Base-by-base conservation (phyloP, 2,113 vertebrate species). In the Bujurquina vittata region DNA sequence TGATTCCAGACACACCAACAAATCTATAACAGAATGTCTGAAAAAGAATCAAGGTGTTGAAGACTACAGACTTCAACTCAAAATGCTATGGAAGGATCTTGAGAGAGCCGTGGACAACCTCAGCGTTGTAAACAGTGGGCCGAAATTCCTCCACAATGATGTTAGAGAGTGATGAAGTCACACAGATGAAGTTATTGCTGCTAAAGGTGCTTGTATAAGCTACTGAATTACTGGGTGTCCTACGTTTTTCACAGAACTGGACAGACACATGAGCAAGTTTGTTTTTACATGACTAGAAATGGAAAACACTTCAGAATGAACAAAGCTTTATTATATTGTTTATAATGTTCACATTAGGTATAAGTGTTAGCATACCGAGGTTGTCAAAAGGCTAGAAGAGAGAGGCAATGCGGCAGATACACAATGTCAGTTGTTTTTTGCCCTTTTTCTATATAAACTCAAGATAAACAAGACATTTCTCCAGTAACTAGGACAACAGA, bases 191-290 rank as follows among this genome's bases (percentile, higher is more conserved):
- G 20, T 63, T 63, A 23, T 20, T 37, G 10, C 35, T 40, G 1
- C 35, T 63, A 63, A 63, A 22, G 61, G 33, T 15, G 61, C 18
- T 40, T 63, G 20, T 63, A 22, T 2, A 52, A n/a, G 35, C 3
- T 63, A n/a, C 1, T 40, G 61, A 63, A 63, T 63, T 22, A 63
- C 15, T 7, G 37, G 61, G 0, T 63, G 0, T 63, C 14, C 35
- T 35, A 40, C 22, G 35, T n/a, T 63, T 63, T 63, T 63, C 22
- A 40, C 22, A 0, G 20, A 20, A 40, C 22, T 40, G 20, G 14
- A 63, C 7, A 63, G 12, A 8, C 1, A 35, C 7, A 6, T 22
- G 61, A 37, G 7, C 37, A 63, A 63, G 11, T 37, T 62, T 10
- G 12, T 4, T 40, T 40, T 63, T 20, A 22, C 7, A 15, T 65